These are phyloP conservation scores for Pandion haliaetus DNA, from an alignment of 2,113 vertebrate species.

Conservation along the genomic window DNA sequence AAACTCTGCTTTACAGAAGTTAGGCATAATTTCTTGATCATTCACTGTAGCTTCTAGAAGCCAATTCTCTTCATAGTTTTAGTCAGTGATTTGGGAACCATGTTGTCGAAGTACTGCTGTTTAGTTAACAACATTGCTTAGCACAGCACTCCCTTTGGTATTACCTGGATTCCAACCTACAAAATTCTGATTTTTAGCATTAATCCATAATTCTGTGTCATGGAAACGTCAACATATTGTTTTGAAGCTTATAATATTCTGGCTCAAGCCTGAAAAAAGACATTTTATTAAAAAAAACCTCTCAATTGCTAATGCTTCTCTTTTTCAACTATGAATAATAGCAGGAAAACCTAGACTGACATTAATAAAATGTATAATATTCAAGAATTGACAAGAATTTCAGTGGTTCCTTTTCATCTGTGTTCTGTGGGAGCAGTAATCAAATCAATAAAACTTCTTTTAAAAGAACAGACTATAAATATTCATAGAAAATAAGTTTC, in stretches of 20 bases:
- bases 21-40: neutral
- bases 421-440: conserved; percentile 7
- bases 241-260: neutral
- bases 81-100: neutral
- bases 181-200: neutral
- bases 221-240: neutral
- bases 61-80: neutral
- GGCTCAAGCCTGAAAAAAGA: neutral
- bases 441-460: conserved; percentile 28
- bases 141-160: neutral
- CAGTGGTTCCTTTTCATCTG: neutral
- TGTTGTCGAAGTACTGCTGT: neutral
- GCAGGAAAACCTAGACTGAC: neutral
- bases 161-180: neutral
- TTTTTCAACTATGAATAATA: neutral
- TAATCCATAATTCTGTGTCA: neutral
- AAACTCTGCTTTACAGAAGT: neutral
- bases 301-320: neutral
- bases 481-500: conserved; percentile 21
- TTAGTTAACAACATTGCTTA: neutral
- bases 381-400: conserved; percentile 41
- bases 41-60: neutral
- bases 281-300: neutral
- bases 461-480: conserved; percentile 27
- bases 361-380: neutral